Evolutionary conservation across 1,140 invertebrate genomes (phyloP).

Genomic region (Carposina sasakii): DNA sequence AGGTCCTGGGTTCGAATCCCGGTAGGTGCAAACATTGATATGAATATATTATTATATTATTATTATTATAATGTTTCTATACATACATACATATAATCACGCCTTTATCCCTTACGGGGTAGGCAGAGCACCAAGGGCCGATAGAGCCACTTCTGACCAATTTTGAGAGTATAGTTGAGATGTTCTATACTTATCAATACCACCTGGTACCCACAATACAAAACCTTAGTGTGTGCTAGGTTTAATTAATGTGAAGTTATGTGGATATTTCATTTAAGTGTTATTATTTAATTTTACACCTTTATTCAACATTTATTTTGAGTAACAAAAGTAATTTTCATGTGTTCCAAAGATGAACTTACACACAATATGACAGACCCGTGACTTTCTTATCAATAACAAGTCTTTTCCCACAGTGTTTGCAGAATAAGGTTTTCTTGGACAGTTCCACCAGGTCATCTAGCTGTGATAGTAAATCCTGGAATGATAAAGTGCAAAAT

Average conservation of each 20-base stretch:
- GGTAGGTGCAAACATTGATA: no score
- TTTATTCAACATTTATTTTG: background rate
- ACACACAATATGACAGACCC: constrained; percentile 73
- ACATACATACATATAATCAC: no score
- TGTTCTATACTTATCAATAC: no score
- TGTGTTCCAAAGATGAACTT: constrained; percentile 26
- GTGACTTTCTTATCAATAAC: constrained; percentile 73
- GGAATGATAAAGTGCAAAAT: constrained; percentile 2
- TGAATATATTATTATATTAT: no score
- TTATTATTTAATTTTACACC: background rate
- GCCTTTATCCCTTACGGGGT: no score
- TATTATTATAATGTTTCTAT: no score
- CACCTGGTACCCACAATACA: no score
- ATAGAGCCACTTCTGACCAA: no score
- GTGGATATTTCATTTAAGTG: background rate
- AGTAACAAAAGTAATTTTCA: constrained; percentile 2
- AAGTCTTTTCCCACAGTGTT: constrained; percentile 73
- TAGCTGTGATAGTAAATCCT: constrained; percentile 42
- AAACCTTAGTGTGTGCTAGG: background rate
- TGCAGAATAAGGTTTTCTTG: constrained; percentile 75
- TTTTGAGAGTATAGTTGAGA: no score
- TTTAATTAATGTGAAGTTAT: background rate
- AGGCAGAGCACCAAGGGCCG: no score
- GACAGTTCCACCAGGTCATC: constrained; percentile 39
- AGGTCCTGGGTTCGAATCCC: no score